These are phyloP conservation scores for Cyprinus carpio DNA, from an alignment of 2,113 vertebrate genomes.

Conservation along the genomic window DNA sequence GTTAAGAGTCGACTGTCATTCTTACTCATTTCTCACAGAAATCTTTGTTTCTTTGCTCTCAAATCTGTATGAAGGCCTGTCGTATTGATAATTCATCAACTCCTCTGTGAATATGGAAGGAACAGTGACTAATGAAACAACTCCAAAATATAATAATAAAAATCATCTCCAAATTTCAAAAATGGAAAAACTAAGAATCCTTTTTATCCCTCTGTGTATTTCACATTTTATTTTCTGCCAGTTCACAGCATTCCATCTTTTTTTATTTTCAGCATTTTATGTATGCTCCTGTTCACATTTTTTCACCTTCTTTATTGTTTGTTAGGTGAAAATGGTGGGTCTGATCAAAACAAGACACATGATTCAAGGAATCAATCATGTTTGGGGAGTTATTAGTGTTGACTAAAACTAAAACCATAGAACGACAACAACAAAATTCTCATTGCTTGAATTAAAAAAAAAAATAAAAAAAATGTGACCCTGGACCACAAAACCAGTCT, in stretches of 20 bases:
- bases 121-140: constrained; percentile 46
- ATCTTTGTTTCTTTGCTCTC: background rate
- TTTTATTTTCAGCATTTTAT: too few relatives aligned
- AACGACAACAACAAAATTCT: too few relatives aligned
- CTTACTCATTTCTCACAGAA: background rate
- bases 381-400: too few relatives aligned
- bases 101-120: constrained; percentile 72
- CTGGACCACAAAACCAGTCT: too few relatives aligned
- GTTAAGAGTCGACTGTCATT: background rate
- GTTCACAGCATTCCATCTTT: background rate
- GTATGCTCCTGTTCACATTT: too few relatives aligned
- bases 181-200: background rate
- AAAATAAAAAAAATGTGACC: too few relatives aligned
- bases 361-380: background rate
- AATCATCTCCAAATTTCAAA: background rate
- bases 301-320: background rate
- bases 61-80: constrained; percentile 57
- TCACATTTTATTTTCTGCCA: background rate
- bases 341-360: background rate
- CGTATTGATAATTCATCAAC: constrained; percentile 76
- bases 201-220: background rate
- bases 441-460: too few relatives aligned
- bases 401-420: too few relatives aligned
- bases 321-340: background rate
- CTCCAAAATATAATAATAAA: too few relatives aligned